Base-by-base conservation (phyloP, 2,797 vertebrate genomes). In the Pseudochirops corinnae region DNA sequence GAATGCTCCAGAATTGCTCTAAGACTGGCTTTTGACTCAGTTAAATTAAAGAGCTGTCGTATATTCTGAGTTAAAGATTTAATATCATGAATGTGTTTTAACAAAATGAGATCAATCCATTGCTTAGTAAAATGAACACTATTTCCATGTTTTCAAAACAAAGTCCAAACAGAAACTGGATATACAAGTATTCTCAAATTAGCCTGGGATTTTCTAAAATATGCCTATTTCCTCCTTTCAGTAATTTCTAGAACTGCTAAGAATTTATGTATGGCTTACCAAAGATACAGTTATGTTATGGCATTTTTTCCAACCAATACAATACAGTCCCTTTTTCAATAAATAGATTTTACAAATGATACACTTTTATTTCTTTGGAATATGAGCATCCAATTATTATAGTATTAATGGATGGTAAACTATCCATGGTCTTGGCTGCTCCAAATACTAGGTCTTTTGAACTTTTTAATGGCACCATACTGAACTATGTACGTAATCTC, bases 1-100 rank as follows among this genome's bases (percentile, higher is more conserved):
- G 99, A 99, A 98, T 99, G 98, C 0, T 60, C 93, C 96, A 99
- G 98, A 95, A 99, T 99, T 96, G 99, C 99, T 92, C 98, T 97
- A 94, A 99, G 99, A 97, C 99, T 99, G 93, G 98, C 98, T 96
- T 97, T 97, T 55, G 97, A 98, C 94, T 99, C 98, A 90, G 98
- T 14, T 10, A 97, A 98, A 67, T 98, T 98, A 93, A 98, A 98
- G 93, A 99, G 95, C 97, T 98, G 98, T n/a, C 98, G 99, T 99
- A 98, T 94, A 90, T 92, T 55, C 1, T 24, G 90, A 0, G 98
- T 99, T 98, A 99, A 99, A 97, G 98, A 98, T 56, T 97, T 52
- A 94, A 46, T 74, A 91, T n/a, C 91, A 95, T 2, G 16, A 93
- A 93, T n/a, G 12, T 55, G 90, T 53, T 95, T 96, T 95, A 95